Evolutionary conservation across 30 jellyfish, hydroid and myxozoan species (phyloP).

Genomic region (Aurelia aurita complex sp. Pacific): DNA sequence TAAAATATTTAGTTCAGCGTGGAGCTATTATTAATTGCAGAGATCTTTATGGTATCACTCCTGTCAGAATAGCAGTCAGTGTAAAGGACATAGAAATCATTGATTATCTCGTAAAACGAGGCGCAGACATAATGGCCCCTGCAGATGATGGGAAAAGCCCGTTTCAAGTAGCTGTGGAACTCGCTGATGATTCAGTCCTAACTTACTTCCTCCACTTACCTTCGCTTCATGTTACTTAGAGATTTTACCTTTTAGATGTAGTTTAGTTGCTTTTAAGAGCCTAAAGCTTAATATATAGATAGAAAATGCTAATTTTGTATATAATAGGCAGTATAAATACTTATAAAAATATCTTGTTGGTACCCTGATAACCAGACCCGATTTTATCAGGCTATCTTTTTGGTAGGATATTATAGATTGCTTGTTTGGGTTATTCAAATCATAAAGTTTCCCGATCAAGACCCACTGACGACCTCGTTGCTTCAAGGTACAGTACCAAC

Average conservation of each 20-base stretch:
- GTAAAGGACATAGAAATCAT: slow-evolving; percentile 37
- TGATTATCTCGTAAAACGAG: slow-evolving; percentile 54
- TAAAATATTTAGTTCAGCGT: slow-evolving; percentile 27
- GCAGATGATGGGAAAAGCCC: slow-evolving; percentile 69
- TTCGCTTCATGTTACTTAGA: slow-evolving; percentile 37
- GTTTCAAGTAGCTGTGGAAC: slow-evolving; percentile 70
- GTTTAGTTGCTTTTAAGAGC: too few relatives aligned
- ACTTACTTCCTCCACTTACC: slow-evolving; percentile 59
- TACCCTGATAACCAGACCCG: too few relatives aligned
- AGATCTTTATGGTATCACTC: slow-evolving; percentile 61
- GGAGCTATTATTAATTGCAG: slow-evolving; percentile 31
- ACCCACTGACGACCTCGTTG: too few relatives aligned
- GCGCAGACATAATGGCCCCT: slow-evolving; percentile 63
- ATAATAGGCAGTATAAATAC: too few relatives aligned
- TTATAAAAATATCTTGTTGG: too few relatives aligned
- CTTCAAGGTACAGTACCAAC: too few relatives aligned
- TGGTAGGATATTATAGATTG: too few relatives aligned
- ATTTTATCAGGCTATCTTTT: too few relatives aligned
- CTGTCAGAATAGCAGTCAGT: slow-evolving; percentile 67
- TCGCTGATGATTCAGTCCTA: slow-evolving; percentile 47
- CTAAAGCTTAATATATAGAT: too few relatives aligned
- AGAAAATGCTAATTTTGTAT: too few relatives aligned
- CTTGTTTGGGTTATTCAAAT: too few relatives aligned
- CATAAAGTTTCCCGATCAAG: too few relatives aligned
- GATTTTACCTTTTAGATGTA: neutral